A percentile compares a stretch with the other conserved stretches of the same genome.
Conservation (phyloP, 2,797 vertebrate genomes). For the Trematomus bernacchii region DNA sequence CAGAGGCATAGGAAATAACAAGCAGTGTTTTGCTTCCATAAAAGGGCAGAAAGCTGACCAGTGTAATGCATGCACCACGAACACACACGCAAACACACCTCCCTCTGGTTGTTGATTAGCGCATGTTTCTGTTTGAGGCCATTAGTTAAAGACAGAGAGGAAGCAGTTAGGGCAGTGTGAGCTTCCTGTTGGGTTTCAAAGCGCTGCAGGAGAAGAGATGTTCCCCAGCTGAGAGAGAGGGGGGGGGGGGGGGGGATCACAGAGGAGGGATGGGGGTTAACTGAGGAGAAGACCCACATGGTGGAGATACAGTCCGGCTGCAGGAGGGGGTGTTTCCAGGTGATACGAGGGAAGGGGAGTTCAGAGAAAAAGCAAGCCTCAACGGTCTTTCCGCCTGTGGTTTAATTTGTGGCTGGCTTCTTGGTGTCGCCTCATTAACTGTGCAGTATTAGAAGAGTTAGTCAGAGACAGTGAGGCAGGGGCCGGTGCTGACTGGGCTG, state of each 20-base stretch:
- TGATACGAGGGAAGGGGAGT: background rate
- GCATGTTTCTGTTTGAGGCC: constrained; percentile 20
- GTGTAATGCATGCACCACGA: constrained; percentile 24
- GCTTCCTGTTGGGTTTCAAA: constrained; percentile 48
- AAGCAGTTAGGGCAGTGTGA: constrained; percentile 34
- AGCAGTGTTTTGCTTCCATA: constrained; percentile 77
- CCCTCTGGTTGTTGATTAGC: background rate
- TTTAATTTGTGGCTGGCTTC: constrained; percentile 3
- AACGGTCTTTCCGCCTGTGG: background rate
- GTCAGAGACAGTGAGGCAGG: constrained; percentile 39
- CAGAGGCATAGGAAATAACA: constrained; percentile 77
- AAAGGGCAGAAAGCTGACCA: constrained; percentile 79
- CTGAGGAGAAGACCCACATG: background rate
- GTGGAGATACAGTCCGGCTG: background rate
- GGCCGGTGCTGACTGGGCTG: constrained; percentile 21
- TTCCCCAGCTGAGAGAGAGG: background rate
- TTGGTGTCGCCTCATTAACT: constrained; percentile 33
- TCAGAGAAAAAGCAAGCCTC: background rate
- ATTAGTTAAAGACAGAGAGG: constrained; percentile 26
- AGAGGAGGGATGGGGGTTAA: background rate
- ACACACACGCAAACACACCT: constrained; percentile 7
- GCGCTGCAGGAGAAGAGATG: background rate
- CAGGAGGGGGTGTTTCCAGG: constrained; percentile 1
- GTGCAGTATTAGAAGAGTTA: constrained; percentile 33
- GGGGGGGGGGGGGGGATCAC: background rate